Conservation (phyloP, 2,113 vertebrate species). For the Rhinolophus ferrumequinum region DNA sequence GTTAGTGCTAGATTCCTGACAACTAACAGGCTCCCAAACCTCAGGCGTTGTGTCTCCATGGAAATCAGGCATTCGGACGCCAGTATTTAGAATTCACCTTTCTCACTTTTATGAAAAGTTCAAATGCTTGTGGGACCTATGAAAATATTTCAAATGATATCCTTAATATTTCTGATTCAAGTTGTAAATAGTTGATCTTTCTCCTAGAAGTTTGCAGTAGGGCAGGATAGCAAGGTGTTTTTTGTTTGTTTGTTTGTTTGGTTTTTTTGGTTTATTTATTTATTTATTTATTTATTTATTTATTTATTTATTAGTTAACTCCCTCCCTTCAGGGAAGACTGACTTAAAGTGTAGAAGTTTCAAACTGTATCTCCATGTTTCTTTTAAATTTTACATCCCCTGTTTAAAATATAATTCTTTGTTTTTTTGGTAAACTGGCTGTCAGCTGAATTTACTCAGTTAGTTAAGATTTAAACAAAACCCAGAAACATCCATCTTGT, state of each 20-base stretch:
- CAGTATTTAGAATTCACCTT: neutral
- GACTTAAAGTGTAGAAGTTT: neutral
- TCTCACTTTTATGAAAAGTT: neutral
- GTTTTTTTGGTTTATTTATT: no score
- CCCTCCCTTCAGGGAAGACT: neutral
- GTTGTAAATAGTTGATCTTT: neutral
- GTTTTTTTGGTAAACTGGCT: neutral
- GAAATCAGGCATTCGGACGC: neutral
- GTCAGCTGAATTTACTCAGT: neutral
- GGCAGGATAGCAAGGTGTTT: neutral
- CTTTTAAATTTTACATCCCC: neutral
- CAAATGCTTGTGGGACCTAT: neutral
- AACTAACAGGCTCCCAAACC: neutral
- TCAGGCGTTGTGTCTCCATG: neutral
- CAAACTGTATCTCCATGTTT: neutral
- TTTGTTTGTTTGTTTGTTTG: no score
- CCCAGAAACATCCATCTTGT: neutral
- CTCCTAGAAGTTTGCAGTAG: neutral
- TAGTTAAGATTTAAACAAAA: neutral
- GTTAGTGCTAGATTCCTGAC: neutral
- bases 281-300: neutral
- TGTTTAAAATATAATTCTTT: neutral
- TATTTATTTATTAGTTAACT: neutral
- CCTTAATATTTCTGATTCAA: neutral
- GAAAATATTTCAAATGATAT: constrained; percentile 46